Evolutionary conservation across 2,113 vertebrate species (phyloP), one percentile per base, ranked within the genome.

Genomic region (Pterocles gutturalis): DNA sequence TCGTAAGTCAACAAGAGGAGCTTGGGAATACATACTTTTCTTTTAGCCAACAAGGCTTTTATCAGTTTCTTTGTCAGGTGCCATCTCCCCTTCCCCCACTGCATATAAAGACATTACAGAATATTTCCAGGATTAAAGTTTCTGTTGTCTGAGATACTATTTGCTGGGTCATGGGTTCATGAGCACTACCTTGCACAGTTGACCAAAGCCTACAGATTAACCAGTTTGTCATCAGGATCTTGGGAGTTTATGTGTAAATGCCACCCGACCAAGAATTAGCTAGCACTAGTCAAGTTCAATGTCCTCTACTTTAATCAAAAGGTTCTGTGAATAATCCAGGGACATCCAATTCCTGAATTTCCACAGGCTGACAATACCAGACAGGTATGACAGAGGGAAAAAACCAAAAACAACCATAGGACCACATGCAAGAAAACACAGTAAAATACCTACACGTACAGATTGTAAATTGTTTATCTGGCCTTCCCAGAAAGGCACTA

Each of bases 131-230:
- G 53, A 91, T 38, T 5, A 6, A 81, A 93, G 70, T 79, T 70
- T 60, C 62, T 79, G 53, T 89, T 93, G 24, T 54, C 71, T 72
- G 45, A 86, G 57, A 28, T 31, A 58, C 10, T 89, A 13, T 85
- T 92, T 76, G 69, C 38, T 78, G n/a, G 76, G 71, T 65, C 80
- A 70, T 8, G 33, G 36, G 83, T 72, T 54, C 49, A 66, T 2
- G n/a, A 92, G 28, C 81, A 13, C 24, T 21, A 48, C 49, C 48
- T 43, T 76, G 62, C 55, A 72, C 43, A 90, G 58, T 17, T 97
- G 65, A 91, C 70, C 53, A 20, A 86, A 73, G 62, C 24, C 90
- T 89, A 82, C 55, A 86, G 24, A 96, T 93, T 96, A 96, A 95
- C 96, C 66, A 94, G n/a, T 11, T 38, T 16, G 70, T 49, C 84